Evolutionary conservation across 2,113 vertebrate genomes (phyloP).

Genomic region (Aldabrachelys gigantea): DNA sequence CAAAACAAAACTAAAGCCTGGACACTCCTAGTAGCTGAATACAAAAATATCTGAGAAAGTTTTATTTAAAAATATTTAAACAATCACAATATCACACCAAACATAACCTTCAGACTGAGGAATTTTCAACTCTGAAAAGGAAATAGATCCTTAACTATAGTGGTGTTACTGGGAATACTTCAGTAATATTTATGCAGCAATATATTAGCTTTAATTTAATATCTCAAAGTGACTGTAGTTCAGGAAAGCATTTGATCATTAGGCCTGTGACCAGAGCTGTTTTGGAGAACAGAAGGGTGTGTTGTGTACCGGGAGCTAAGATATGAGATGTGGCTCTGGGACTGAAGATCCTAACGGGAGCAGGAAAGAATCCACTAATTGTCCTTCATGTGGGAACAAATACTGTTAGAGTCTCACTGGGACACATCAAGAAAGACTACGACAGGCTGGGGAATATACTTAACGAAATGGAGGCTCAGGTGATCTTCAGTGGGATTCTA

Average conservation of each 20-base stretch:
- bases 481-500: too few relatives aligned
- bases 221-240: not conserved
- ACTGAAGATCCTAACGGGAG: too few relatives aligned
- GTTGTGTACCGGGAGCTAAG: too few relatives aligned
- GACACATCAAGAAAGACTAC: too few relatives aligned
- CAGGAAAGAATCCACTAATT: too few relatives aligned
- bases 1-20: not conserved
- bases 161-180: conserved; percentile 17
- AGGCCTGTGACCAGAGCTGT: too few relatives aligned
- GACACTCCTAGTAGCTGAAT: not conserved
- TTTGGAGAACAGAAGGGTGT: too few relatives aligned
- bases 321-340: too few relatives aligned
- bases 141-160: not conserved
- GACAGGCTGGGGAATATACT: too few relatives aligned
- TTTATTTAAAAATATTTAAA: not conserved
- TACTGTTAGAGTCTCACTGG: too few relatives aligned
- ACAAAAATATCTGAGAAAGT: not conserved
- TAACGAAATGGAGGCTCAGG: too few relatives aligned
- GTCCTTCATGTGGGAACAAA: too few relatives aligned
- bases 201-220: conserved; percentile 19
- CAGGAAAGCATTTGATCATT: conserved; percentile 35
- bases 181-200: conserved; percentile 15
- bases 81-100: not conserved
- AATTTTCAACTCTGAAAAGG: not conserved
- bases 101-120: not conserved